Conservation (phyloP, 2,888 invertebrate species). For the Cephus rjabovi region DNA sequence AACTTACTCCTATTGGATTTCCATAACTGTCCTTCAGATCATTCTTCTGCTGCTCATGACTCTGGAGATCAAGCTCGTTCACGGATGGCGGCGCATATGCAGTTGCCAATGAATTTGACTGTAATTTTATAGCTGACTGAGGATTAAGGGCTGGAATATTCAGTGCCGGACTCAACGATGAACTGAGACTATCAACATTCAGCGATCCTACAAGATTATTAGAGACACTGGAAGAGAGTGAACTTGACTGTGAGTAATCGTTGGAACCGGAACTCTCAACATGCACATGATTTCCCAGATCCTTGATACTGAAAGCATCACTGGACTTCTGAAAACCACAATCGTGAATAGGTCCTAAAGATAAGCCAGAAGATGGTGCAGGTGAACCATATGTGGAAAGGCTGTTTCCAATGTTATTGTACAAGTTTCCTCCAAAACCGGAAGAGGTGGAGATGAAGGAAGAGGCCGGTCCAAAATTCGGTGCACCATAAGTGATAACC, state of each 20-base stretch:
- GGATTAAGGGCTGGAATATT: neutral
- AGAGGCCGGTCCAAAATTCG: slow-evolving; percentile 56
- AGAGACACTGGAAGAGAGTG: slow-evolving; percentile 15
- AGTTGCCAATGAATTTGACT: slow-evolving; percentile 12
- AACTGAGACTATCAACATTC: neutral
- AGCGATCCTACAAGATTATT: neutral
- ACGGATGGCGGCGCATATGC: slow-evolving; percentile 31
- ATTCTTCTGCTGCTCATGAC: slow-evolving; percentile 42
- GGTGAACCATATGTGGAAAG: slow-evolving; percentile 54
- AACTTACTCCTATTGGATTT: slow-evolving; percentile 41
- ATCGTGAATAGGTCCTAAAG: slow-evolving; percentile 24
- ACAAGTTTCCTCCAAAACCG: slow-evolving; percentile 52
- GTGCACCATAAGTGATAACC: slow-evolving; percentile 59
- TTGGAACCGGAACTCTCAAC: slow-evolving; percentile 13
- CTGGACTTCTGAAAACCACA: slow-evolving; percentile 32
- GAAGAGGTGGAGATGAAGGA: slow-evolving; percentile 45
- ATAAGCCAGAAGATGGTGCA: slow-evolving; percentile 20
- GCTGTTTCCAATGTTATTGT: slow-evolving; percentile 41
- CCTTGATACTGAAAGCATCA: slow-evolving; percentile 22
- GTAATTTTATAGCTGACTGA: neutral
- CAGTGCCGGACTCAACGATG: neutral
- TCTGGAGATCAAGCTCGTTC: slow-evolving; percentile 50
- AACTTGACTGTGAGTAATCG: slow-evolving; percentile 21
- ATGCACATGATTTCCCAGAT: neutral
- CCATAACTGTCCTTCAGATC: slow-evolving; percentile 61